A percentile compares a stretch with the other conserved stretches of the same genome.
phyloP scores from a whole-genome alignment of 2,113 vertebrate genomes.

The human region GRCh38 chr5:103232501-103233000 shows the following conservation, averaged over 20 bases:
- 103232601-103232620: conserved; percentile 10
- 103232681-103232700: not conserved
- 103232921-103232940: not conserved
- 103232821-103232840: not conserved
- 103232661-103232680: not conserved
- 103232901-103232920: not conserved
- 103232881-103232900: not conserved
- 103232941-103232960: not conserved
- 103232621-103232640: not conserved
- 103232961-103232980: not conserved
- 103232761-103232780: not conserved
- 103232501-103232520: not conserved
- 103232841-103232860: not conserved
- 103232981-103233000: not conserved
- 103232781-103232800: too few relatives aligned
- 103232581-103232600: conserved; percentile 62
- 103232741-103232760: not conserved
- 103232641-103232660: not conserved
- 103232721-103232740: not conserved
- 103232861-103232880: not conserved
- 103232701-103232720: not conserved
- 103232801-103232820: not conserved
- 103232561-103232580: conserved; percentile 42
- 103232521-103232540: not conserved
- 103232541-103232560: not conserved